Evolutionary conservation across 1,140 invertebrate species (phyloP), one percentile per base, ranked within the genome.

Genomic region (Acromyrmex charruanus): DNA sequence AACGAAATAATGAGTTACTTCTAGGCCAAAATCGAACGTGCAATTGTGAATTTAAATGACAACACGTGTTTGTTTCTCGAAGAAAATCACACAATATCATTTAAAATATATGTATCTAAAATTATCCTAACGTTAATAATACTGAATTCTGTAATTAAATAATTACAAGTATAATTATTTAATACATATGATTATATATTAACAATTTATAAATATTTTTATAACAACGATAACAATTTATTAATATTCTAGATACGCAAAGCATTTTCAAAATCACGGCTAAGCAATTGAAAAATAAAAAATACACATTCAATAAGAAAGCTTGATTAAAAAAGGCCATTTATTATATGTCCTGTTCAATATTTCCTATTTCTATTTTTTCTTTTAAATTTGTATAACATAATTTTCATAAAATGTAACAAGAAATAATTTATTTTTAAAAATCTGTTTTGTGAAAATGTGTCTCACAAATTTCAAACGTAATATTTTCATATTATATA

Each of bases 91-190:
- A 49, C 28, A 7, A 31, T 9, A 3, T 77, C n/a, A 31, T 31
- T 31, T 53, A 79, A 44, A 61, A 49, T 21, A 49, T 0, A 14
- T 55, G 0, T 1, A n/a, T 39, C 9, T 12, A 1, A 44, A 61
- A 21, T 39, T 80, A 49, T 63, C 3, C 16, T 49, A 39, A 39
- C 2, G 6, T 58, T 14, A 25, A 66, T 69, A 69, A 80, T 68
- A 28, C 16, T 7, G 6, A 18, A 25, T 1, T 44, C 28, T 35
- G 21, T 16, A 18, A 12, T 69, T 35, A 28, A 25, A 69, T 39
- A 58, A 71, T 81, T 66, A 66, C 49, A 18, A 1, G 1, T 10
- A 14, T 55, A 55, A 71, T 81, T 39, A 81, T 55, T 58, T 81
- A 14, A 44, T 35, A 55, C n/a, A 5, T 25, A 31, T 1, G n/a